Evolutionary conservation across 2,888 invertebrate genomes (phyloP), one percentile per base, ranked within the genome.

Genomic region (Drosophila imparisetae): DNA sequence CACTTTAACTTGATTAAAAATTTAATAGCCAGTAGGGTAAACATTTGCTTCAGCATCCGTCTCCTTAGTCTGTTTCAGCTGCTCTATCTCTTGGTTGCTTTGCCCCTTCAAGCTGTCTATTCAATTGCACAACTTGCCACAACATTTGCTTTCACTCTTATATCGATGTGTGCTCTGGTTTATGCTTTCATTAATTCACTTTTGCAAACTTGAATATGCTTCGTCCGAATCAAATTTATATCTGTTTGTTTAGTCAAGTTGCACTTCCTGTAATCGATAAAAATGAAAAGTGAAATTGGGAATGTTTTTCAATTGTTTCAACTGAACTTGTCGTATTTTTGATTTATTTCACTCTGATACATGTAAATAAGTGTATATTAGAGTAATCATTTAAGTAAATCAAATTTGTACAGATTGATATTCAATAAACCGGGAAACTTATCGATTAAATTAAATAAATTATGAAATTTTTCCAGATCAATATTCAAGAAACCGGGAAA

Each of bases 1-100:
- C 86, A 86, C 86, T 86, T 89, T 86, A 86, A 86, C 77, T 89
- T 86, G 90, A 86, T 86, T 86, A 90, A 90, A 90, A 88, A 86
- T 86, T 80, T 89, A 85, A 89, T 84, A 82, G 89, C 85, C 87
- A 80, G 78, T 78, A 75, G 74, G 65, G 85, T 67, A 89, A 86
- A 79, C 74, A 84, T 84, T 71, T 64, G 58, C 69, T 58, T 69
- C 48, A 36, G 49, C 38, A 66, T 15, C 68, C 40, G 3, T 27
- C 42, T 69, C 29, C n/a, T 24, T n/a, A 36, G 54, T 38, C 18
- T 18, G 8, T 15, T 34, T 7, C 13, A 30, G 30, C 15, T 15
- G 36, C 57, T 50, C 2, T n/a, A 36, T 10, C 49, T 42, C 15
- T 29, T 58, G 30, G 24, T 45, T 34, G 13, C n/a, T 48, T 32